Evolutionary conservation across 2,888 invertebrate species (phyloP).

Genomic region (Chrysolina oricalcia): DNA sequence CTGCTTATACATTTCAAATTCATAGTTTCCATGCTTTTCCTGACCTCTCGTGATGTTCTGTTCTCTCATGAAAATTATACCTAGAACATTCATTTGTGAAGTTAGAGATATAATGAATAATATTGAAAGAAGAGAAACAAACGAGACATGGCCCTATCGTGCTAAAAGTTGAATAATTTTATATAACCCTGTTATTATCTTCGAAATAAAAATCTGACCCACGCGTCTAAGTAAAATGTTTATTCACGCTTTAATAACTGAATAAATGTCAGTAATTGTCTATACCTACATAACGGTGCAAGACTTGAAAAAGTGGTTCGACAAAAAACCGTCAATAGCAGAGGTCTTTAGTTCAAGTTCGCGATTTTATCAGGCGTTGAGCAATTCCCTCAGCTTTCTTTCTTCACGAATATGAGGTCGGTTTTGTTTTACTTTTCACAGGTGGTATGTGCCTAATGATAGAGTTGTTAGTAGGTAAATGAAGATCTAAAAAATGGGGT

Average conservation of each 20-base stretch:
- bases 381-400: slow-evolving; percentile 41
- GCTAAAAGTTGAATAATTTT: slow-evolving; percentile 19
- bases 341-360: slow-evolving; percentile 58
- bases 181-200: slow-evolving; percentile 24
- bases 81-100: no score
- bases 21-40: no score
- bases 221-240: slow-evolving; percentile 47
- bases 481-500: background rate
- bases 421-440: slow-evolving; percentile 42
- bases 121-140: no score
- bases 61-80: no score
- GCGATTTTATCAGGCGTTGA: slow-evolving; percentile 53
- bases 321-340: slow-evolving; percentile 53
- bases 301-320: slow-evolving; percentile 59
- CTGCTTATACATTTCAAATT: no score
- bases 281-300: slow-evolving; percentile 65
- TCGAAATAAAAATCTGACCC: slow-evolving; percentile 36
- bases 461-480: background rate
- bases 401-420: slow-evolving; percentile 46
- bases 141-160: no score
- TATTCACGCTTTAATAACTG: slow-evolving; percentile 68
- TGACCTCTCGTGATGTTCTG: no score
- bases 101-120: no score
- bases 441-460: slow-evolving; percentile 17
- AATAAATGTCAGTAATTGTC: slow-evolving; percentile 69